Base-by-base conservation (phyloP, 2,888 invertebrate species). In the Aphrophora alni region DNA sequence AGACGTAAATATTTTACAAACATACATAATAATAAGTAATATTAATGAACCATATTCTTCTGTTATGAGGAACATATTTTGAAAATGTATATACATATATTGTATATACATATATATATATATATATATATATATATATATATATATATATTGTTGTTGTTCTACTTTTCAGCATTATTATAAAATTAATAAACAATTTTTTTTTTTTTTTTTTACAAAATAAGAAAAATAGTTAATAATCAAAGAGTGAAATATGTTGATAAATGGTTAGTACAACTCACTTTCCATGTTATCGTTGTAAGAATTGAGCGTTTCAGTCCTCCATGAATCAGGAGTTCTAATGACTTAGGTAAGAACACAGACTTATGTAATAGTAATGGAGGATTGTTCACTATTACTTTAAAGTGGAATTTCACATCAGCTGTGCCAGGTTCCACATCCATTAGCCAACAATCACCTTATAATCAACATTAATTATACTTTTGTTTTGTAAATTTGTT, bases 301-400 rank as follows among this genome's bases (percentile, higher is more conserved):
- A 79, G 68, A 8, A 79, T 79, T 33, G 78, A 79, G 0, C 78
- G 78, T 21, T 80, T 80, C 28, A 84, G 81, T 14, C 84, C 84
- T 26, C 84, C 84, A 68, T 83, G 75, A 7, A 84, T 82, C n/a
- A 84, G 28, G 17, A 84, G 79, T 69, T 84, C 83, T 21, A 75
- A 38, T 5, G 83, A 81, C 24, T 38, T 38, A 8, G 28, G 71
- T 21, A 78, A 82, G 76, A 80, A 76, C 4, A 77, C 83, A 10
- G 83, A 81, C 68, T 82, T 78, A 72, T 84, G 84, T 83, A 83
- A 84, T 2, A 83, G 74, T 0, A 84, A 79, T 4, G 83, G 82
- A 73, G 74, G 44, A 38, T n/a, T 28, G 59, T 80, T 17, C 26
- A 12, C 33, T 68, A 28, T 59, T 27, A 12, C 28, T 71, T 17